Conservation (phyloP, 92 coral and sea anemone species). For the Siderastrea radians region DNA sequence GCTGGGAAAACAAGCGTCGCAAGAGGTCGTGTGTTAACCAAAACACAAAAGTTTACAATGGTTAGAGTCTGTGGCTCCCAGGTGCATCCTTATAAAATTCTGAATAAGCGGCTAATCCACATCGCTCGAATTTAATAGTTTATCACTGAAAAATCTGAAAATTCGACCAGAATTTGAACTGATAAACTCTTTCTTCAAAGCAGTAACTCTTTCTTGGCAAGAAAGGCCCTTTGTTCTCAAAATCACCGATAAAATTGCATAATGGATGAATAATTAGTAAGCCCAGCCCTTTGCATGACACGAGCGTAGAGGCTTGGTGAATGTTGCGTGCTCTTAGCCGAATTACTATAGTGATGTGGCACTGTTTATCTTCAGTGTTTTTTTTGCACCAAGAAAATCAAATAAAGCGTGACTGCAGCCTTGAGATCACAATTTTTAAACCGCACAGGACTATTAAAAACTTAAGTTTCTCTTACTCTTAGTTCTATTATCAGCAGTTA, state of each 20-base stretch:
- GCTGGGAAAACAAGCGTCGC: too few relatives aligned
- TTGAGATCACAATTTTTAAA: neutral
- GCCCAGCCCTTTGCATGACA: constrained; percentile 38
- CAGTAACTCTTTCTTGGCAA: neutral
- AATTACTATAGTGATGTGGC: constrained; percentile 3
- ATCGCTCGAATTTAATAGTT: neutral
- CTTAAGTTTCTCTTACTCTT: too few relatives aligned
- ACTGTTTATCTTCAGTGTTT: neutral
- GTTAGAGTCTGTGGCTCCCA: too few relatives aligned
- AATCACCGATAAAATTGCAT: constrained; percentile 30
- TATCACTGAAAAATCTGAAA: neutral
- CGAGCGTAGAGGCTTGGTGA: constrained; percentile 1
- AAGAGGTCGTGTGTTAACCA: too few relatives aligned
- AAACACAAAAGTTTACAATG: too few relatives aligned
- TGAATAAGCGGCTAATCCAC: neutral
- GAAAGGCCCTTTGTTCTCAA: constrained; percentile 25
- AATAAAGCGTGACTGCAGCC: neutral
- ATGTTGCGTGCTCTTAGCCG: constrained; percentile 45
- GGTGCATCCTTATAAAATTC: too few relatives aligned
- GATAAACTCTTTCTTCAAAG: neutral
- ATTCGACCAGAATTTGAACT: neutral
- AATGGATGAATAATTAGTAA: constrained; percentile 17
- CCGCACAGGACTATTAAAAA: neutral
- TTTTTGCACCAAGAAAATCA: neutral
- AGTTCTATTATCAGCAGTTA: too few relatives aligned